Evolutionary conservation across 2,888 invertebrate species (phyloP), one percentile per base, ranked within the genome.

Genomic region (Drosophila austrosaltans): DNA sequence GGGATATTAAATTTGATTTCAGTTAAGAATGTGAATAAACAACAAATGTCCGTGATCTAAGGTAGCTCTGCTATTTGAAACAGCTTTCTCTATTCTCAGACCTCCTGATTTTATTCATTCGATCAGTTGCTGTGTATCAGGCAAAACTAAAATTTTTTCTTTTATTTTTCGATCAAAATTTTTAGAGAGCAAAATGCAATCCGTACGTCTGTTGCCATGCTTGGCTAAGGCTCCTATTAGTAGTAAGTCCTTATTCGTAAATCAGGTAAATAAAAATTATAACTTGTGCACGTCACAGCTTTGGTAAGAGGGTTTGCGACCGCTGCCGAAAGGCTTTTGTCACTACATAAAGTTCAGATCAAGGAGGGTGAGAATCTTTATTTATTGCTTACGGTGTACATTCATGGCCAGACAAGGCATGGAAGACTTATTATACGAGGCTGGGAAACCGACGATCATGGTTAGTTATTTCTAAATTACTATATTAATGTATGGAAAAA

Each of bases 1-100:
- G 8, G 92, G 92, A 2, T 92, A 92, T 66, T 91, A 79, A 81
- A 39, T 54, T 42, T 12, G 3, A 5, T 32, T 8, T 40, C n/a
- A n/a, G 4, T 16, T 0, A 16, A 53, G 36, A 16, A 36, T 56
- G 0, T 20, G 10, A 56, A 32, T 16, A 56, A 56, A 56, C 2
- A 16, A 20, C 1, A 39, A 25, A 22, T 10, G 16, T 48, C 22
- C 28, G 3, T 3, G 4, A 10, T n/a, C 32, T 4, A 32, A 22
- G 16, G 0, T 42, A 39, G 16, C 42, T 12, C 22, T 57, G 39
- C 6, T 22, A 16, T 36, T 22, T 57, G 6, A 10, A 16, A 57
- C 6, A 22, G 12, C 12, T 30, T 22, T 20, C 3, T 20, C 3
- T 8, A 48, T 48, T 20, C 3, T 1, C 16, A 1, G 10, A 12